A percentile compares a stretch with the other conserved stretches of the same genome.
These are phyloP conservation scores for Synanthedon formicaeformis DNA, from an alignment of 2,888 invertebrate genomes.

Conservation along the genomic window DNA sequence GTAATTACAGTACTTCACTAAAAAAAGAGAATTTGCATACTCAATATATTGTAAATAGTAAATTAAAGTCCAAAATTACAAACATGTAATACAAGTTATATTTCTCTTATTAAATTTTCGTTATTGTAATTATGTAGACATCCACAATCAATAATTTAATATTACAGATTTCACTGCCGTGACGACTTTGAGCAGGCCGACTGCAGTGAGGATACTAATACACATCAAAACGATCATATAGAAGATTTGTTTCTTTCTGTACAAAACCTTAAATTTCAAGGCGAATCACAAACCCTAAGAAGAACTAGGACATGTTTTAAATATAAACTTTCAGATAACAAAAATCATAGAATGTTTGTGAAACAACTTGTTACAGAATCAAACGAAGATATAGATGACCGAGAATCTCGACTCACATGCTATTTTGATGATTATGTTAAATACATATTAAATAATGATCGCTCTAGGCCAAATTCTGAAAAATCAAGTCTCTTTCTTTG, in stretches of 20 bases:
- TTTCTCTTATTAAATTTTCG: too few species aligned
- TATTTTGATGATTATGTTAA: constrained; percentile 54
- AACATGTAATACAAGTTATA: too few species aligned
- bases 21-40: too few species aligned
- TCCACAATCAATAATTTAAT: too few species aligned
- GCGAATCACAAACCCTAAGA: constrained; percentile 30
- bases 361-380: constrained; percentile 39
- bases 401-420: constrained; percentile 38
- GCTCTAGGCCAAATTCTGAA: constrained; percentile 40
- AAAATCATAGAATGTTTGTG: constrained; percentile 54
- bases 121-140: too few species aligned
- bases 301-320: constrained; percentile 47
- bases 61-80: too few species aligned
- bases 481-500: constrained; percentile 39
- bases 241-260: constrained; percentile 48
- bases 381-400: constrained; percentile 26
- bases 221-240: constrained; percentile 13
- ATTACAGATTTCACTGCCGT: constrained; percentile 37
- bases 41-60: too few species aligned
- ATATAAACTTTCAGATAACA: constrained; percentile 36
- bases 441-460: constrained; percentile 39
- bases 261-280: constrained; percentile 53
- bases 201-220: constrained; percentile 14
- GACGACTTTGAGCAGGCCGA: constrained; percentile 10
- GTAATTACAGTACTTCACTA: too few species aligned